phyloP scores from a whole-genome alignment of 2,113 vertebrate genomes.

The Turnix velox region DNA sequence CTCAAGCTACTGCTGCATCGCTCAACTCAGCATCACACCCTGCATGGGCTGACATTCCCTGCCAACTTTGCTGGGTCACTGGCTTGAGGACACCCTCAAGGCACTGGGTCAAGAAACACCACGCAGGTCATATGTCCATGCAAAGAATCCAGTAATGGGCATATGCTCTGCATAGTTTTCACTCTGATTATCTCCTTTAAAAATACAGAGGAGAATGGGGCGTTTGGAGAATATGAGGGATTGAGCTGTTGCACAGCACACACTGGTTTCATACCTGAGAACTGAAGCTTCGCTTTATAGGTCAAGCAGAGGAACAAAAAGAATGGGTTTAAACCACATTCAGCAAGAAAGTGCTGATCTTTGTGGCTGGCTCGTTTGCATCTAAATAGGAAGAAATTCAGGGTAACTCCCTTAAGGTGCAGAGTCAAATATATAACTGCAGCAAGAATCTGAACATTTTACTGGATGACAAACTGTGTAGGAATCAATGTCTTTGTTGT shows the following conservation, averaged over 20 bases:
- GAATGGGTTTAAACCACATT: not conserved
- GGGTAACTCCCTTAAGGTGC: not conserved
- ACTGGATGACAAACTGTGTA: not conserved
- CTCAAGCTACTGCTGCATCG: accelerated
- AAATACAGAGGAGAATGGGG: not conserved
- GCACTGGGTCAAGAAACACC: not conserved
- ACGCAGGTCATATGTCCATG: not conserved
- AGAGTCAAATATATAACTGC: not conserved
- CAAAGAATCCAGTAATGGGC: not conserved
- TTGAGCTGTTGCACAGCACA: not conserved
- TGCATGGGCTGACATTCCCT: not conserved
- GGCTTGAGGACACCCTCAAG: not conserved
- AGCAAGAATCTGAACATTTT: not conserved
- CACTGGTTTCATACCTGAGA: not conserved
- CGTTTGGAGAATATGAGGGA: not conserved
- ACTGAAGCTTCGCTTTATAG: not conserved
- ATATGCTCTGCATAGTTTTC: not conserved
- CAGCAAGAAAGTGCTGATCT: not conserved
- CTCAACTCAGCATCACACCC: not conserved
- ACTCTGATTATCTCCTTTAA: not conserved
- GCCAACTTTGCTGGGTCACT: not conserved
- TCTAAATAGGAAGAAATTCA: not conserved
- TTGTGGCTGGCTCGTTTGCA: not conserved
- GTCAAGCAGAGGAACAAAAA: not conserved
- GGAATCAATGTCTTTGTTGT: not conserved